phyloP scores from a whole-genome alignment of 2,888 invertebrate species.

The Gibbula magus region DNA sequence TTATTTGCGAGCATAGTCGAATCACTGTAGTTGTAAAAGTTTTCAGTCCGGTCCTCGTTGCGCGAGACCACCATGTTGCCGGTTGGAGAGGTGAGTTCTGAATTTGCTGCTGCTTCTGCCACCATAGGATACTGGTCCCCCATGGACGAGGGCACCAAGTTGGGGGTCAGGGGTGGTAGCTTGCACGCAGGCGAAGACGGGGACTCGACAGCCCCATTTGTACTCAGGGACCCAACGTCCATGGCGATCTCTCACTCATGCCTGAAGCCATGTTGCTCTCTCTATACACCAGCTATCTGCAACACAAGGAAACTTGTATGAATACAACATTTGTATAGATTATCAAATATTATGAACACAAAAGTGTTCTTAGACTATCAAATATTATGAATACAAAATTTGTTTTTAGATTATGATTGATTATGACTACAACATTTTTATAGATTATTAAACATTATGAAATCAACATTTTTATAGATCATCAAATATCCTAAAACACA shows the following conservation, averaged over 20 bases:
- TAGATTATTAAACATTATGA: no score
- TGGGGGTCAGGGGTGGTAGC: neutral
- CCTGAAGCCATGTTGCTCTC: slow-evolving; percentile 27
- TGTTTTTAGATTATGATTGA: no score
- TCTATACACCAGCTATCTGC: slow-evolving; percentile 22
- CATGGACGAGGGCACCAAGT: neutral
- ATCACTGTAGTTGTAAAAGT: slow-evolving; percentile 21
- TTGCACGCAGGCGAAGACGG: neutral
- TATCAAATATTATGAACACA: no score
- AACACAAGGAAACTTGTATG: neutral
- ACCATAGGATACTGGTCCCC: slow-evolving; percentile 5
- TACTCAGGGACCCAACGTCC: slow-evolving; percentile 34
- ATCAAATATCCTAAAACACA: no score
- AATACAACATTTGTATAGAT: no score
- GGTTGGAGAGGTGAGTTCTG: neutral
- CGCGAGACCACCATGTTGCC: slow-evolving; percentile 24
- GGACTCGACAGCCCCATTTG: slow-evolving; percentile 24
- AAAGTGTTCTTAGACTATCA: no score
- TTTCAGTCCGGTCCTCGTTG: neutral
- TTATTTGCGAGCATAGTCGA: slow-evolving; percentile 10
- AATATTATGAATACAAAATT: no score
- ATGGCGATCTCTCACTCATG: slow-evolving; percentile 25
- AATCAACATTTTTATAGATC: no score
- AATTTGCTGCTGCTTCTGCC: neutral
- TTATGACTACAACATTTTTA: no score